phyloP scores from a whole-genome alignment of 2,888 invertebrate species.

The Yponomeuta sedellus region DNA sequence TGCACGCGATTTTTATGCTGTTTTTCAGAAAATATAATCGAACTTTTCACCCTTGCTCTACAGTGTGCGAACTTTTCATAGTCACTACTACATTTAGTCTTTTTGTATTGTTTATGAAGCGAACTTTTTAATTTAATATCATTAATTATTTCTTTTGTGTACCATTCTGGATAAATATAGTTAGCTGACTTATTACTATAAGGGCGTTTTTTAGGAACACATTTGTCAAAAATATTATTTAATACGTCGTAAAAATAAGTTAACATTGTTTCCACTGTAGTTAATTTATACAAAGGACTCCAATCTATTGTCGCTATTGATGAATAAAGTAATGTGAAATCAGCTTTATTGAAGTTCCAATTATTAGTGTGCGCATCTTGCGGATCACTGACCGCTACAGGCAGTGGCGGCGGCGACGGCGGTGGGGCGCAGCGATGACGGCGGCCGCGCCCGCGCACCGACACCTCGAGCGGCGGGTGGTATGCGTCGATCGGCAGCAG shows the following conservation, averaged over 20 bases:
- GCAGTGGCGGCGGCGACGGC: background rate
- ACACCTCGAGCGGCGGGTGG: background rate
- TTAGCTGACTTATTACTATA: constrained; percentile 3
- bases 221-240: constrained; percentile 17
- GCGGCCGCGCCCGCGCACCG: background rate
- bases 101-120: constrained; percentile 22
- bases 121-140: constrained; percentile 20
- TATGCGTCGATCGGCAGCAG: background rate
- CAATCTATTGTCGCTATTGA: constrained; percentile 2
- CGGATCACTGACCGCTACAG: background rate
- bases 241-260: constrained; percentile 20
- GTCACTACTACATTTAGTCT: constrained; percentile 10
- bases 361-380: background rate
- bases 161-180: constrained; percentile 24
- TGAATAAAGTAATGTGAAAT: constrained; percentile 8
- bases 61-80: constrained; percentile 19
- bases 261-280: background rate
- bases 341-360: constrained; percentile 13
- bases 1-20: constrained; percentile 16
- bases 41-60: constrained; percentile 17
- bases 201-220: constrained; percentile 21
- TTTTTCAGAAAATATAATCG: constrained; percentile 16
- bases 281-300: background rate
- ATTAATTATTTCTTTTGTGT: constrained; percentile 22
- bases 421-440: background rate